These are phyloP conservation scores for Chitala chitala DNA, from an alignment of 2,113 vertebrate genomes.

Conservation along the genomic window DNA sequence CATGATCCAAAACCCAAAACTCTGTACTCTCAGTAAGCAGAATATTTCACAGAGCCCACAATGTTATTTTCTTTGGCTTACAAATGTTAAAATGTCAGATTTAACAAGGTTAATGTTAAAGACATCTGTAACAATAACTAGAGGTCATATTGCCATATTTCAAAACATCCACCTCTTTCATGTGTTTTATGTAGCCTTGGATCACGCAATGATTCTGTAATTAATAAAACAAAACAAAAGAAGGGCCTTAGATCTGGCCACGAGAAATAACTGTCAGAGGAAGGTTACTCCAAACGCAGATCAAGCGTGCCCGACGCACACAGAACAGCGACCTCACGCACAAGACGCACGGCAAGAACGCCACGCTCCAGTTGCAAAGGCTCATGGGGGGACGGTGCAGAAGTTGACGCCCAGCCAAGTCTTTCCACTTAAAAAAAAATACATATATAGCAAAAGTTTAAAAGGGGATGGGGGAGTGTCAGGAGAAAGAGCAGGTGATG, in stretches of 20 bases:
- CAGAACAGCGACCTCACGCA: constrained; percentile 22
- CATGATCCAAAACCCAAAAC: constrained; percentile 32
- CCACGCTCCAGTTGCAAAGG: constrained; percentile 12
- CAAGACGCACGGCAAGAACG: constrained; percentile 23
- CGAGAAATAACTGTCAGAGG: constrained; percentile 24
- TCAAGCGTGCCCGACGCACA: constrained; percentile 12
- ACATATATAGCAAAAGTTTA: too few relatives aligned
- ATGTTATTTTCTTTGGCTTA: constrained; percentile 64
- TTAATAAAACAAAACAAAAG: constrained; percentile 33
- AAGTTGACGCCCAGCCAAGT: constrained; percentile 46
- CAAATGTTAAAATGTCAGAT: constrained; percentile 48
- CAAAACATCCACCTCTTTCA: constrained; percentile 50
- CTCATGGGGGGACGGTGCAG: neutral
- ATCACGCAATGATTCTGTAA: constrained; percentile 28
- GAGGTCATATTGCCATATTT: constrained; percentile 53
- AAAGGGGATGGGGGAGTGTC: too few relatives aligned
- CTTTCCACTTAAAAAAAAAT: constrained; percentile 31
- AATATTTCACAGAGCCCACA: constrained; percentile 51
- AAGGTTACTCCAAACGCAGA: constrained; percentile 36
- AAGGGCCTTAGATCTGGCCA: constrained; percentile 7
- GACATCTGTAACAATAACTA: constrained; percentile 71
- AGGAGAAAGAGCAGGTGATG: neutral
- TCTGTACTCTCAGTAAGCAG: constrained; percentile 42
- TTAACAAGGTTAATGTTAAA: constrained; percentile 66
- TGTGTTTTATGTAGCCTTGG: constrained; percentile 28